These are phyloP conservation scores for Noctilio leporinus DNA, from an alignment of 2,113 vertebrate genomes.

Conservation along the genomic window DNA sequence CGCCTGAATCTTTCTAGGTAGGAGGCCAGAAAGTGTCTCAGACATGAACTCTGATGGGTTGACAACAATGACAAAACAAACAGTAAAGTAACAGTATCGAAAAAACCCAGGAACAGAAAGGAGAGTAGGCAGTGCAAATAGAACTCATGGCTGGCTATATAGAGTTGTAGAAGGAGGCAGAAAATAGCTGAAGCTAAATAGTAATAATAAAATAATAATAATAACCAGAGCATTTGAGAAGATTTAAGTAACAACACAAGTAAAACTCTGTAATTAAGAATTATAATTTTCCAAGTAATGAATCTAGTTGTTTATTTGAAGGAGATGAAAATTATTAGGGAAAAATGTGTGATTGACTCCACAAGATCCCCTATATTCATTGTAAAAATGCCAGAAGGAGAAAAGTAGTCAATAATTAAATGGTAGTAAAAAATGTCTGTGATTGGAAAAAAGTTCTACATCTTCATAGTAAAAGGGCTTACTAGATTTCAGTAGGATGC, in stretches of 20 bases:
- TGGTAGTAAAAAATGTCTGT: neutral
- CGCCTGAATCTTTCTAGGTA: neutral
- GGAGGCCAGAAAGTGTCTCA: neutral
- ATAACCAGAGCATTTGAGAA: neutral
- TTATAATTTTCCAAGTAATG: neutral
- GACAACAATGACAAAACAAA: neutral
- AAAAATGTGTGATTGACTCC: neutral
- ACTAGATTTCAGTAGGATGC: neutral
- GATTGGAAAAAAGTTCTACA: slow-evolving; percentile 6
- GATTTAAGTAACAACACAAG: neutral
- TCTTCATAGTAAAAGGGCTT: neutral
- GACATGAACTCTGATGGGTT: neutral
- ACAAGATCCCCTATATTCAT: neutral
- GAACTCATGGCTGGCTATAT: neutral
- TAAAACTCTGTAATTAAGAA: neutral
- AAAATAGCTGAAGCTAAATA: neutral
- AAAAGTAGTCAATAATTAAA: neutral
- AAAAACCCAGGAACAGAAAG: neutral
- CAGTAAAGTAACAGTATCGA: neutral
- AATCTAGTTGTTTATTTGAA: neutral
- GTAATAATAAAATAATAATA: neutral
- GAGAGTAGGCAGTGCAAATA: neutral
- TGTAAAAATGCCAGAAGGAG: neutral
- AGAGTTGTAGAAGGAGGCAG: neutral
- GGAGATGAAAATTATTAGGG: neutral